phyloP scores from a whole-genome alignment of 2,888 invertebrate genomes.

The Mesoligia furuncula region DNA sequence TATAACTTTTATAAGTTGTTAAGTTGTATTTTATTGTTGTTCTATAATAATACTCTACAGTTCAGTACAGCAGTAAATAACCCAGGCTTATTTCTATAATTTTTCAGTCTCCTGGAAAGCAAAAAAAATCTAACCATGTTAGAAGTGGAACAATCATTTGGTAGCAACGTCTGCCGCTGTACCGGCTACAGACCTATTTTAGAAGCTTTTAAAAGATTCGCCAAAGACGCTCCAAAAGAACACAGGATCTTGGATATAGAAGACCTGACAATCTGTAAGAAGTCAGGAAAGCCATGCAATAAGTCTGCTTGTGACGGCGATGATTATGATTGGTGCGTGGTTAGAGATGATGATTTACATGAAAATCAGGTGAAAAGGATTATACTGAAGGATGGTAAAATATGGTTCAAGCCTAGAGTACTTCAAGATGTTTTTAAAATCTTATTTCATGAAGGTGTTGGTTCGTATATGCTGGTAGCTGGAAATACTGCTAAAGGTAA shows the following conservation, averaged over 20 bases:
- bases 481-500: conserved; percentile 93
- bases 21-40: no score
- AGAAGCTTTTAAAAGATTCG: conserved; percentile 91
- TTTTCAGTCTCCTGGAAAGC: conserved; percentile 80
- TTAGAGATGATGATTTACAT: conserved; percentile 67
- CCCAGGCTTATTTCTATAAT: not conserved
- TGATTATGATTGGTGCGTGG: conserved; percentile 77
- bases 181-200: conserved; percentile 92
- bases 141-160: conserved; percentile 92
- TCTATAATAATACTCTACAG: not conserved
- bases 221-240: conserved; percentile 81
- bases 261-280: conserved; percentile 63
- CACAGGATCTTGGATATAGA: conserved; percentile 57
- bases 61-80: not conserved
- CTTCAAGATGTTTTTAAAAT: conserved; percentile 87
- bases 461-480: conserved; percentile 91
- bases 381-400: conserved; percentile 74
- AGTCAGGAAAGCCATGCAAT: conserved; percentile 61
- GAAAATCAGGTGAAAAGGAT: conserved; percentile 63
- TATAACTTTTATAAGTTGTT: not conserved
- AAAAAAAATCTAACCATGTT: conserved; percentile 88
- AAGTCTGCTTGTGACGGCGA: conserved; percentile 58
- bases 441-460: conserved; percentile 72
- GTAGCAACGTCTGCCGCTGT: conserved; percentile 93
- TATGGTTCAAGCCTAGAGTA: conserved; percentile 88